Conservation (phyloP, 64 coral and sea anemone genomes). For the Montipora sp. region DNA sequence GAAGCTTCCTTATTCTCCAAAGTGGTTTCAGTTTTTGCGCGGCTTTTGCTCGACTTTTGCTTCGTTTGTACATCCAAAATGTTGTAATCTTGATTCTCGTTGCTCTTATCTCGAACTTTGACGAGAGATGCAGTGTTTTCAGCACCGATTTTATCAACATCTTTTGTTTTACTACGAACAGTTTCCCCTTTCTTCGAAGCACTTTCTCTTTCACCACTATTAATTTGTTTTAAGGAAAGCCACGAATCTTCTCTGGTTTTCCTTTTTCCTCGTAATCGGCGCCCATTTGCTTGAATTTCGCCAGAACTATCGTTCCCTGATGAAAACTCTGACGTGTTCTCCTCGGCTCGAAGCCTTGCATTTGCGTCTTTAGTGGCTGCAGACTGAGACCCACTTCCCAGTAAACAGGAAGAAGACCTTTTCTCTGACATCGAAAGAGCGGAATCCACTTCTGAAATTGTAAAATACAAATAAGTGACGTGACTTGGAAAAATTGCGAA, state of each 20-base stretch:
- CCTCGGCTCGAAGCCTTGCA: constrained; percentile 27
- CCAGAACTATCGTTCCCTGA: constrained; percentile 65
- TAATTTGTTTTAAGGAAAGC: constrained; percentile 15
- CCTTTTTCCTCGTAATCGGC: constrained; percentile 36
- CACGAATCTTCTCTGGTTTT: constrained; percentile 51
- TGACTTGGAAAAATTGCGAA: not conserved
- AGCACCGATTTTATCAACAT: not conserved
- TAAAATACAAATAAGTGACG: not conserved
- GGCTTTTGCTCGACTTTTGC: constrained; percentile 25
- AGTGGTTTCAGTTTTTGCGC: constrained; percentile 11
- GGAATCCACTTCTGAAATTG: constrained; percentile 37
- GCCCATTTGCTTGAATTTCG: constrained; percentile 40
- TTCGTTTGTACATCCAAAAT: constrained; percentile 23
- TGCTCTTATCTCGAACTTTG: constrained; percentile 20
- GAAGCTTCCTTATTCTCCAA: constrained; percentile 10
- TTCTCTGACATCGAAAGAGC: constrained; percentile 43
- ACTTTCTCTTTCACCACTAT: constrained; percentile 33
- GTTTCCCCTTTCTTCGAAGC: constrained; percentile 21
- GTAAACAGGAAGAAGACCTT: constrained; percentile 33
- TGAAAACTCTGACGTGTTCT: constrained; percentile 40
- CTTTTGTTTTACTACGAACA: not conserved
- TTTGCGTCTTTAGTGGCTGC: not conserved
- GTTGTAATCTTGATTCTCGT: constrained; percentile 28
- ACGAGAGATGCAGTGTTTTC: constrained; percentile 3
- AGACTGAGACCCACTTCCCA: not conserved